Conservation (phyloP, 1,140 invertebrate species). For the Ceratoteleas bidentatus region DNA sequence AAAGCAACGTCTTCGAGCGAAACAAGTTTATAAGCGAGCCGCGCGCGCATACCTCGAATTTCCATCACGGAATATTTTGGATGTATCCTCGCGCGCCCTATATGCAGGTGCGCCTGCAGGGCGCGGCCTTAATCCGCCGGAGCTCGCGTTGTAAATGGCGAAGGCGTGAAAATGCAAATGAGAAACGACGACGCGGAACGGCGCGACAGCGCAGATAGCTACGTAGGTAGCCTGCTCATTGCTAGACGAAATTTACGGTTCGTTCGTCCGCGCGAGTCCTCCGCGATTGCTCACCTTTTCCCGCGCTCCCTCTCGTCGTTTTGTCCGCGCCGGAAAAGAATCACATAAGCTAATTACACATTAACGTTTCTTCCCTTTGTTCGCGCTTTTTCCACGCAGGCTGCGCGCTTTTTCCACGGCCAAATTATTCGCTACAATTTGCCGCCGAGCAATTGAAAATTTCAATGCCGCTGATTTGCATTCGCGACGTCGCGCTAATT, state of each 20-base stretch:
- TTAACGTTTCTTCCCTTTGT: constrained; percentile 27
- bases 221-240: constrained; percentile 53
- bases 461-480: constrained; percentile 2
- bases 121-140: constrained; percentile 62
- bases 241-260: constrained; percentile 66
- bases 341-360: constrained; percentile 55
- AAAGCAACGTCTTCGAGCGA: constrained; percentile 48
- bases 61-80: constrained; percentile 62
- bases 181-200: constrained; percentile 62
- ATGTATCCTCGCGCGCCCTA: constrained; percentile 39
- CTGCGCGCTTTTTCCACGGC: background rate
- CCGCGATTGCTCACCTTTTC: constrained; percentile 48
- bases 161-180: constrained; percentile 70
- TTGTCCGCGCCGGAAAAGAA: constrained; percentile 42
- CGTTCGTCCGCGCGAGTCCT: constrained; percentile 49
- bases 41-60: constrained; percentile 51
- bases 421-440: constrained; percentile 11
- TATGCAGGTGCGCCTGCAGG: constrained; percentile 58
- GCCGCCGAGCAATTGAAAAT: constrained; percentile 2
- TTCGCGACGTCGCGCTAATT: constrained; percentile 7
- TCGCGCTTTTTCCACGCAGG: background rate
- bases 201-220: constrained; percentile 57
- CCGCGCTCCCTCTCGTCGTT: constrained; percentile 40
- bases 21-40: constrained; percentile 48
- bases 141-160: constrained; percentile 67